phyloP scores from a whole-genome alignment of 2,797 vertebrate genomes.

The Hippoglossus hippoglossus region DNA sequence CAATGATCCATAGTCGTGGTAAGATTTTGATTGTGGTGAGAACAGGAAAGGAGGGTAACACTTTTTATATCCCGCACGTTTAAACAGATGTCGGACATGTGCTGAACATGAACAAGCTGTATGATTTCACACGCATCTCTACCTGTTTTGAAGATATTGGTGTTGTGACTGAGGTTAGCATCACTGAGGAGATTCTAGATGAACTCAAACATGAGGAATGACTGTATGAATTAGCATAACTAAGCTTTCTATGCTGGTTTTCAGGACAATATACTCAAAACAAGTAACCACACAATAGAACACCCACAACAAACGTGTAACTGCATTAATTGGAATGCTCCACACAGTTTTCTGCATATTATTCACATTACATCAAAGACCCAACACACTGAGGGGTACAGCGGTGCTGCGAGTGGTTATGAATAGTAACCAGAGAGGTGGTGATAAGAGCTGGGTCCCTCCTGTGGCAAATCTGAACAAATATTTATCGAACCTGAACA shows the following conservation, averaged over 20 bases:
- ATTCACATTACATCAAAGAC: slow-evolving; percentile 79
- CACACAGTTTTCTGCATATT: slow-evolving; percentile 76
- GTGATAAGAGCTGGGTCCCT: slow-evolving; percentile 58
- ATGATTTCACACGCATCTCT: slow-evolving; percentile 34
- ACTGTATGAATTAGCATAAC: slow-evolving; percentile 64
- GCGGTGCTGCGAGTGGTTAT: slow-evolving; percentile 67
- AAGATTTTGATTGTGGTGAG: slow-evolving; percentile 32
- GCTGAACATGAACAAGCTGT: slow-evolving; percentile 29
- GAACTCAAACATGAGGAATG: slow-evolving; percentile 63
- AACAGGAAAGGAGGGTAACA: slow-evolving; percentile 3
- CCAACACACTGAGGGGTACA: slow-evolving; percentile 64
- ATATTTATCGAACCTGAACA: slow-evolving; percentile 62
- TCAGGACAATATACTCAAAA: slow-evolving; percentile 74
- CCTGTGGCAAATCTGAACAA: slow-evolving; percentile 69
- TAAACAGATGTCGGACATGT: slow-evolving; percentile 26
- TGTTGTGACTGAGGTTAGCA: slow-evolving; percentile 62
- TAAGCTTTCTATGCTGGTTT: slow-evolving; percentile 76
- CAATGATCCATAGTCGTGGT: slow-evolving; percentile 40
- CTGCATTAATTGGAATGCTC: slow-evolving; percentile 76
- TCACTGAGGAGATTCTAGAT: slow-evolving; percentile 51
- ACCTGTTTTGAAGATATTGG: slow-evolving; percentile 28
- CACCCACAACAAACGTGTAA: slow-evolving; percentile 73
- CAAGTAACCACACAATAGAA: slow-evolving; percentile 75
- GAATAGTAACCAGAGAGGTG: slow-evolving; percentile 69
- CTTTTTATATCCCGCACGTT: slow-evolving; percentile 19